Base-by-base conservation (phyloP, 2,888 invertebrate species). In the Glyphotaelius pellucidus region DNA sequence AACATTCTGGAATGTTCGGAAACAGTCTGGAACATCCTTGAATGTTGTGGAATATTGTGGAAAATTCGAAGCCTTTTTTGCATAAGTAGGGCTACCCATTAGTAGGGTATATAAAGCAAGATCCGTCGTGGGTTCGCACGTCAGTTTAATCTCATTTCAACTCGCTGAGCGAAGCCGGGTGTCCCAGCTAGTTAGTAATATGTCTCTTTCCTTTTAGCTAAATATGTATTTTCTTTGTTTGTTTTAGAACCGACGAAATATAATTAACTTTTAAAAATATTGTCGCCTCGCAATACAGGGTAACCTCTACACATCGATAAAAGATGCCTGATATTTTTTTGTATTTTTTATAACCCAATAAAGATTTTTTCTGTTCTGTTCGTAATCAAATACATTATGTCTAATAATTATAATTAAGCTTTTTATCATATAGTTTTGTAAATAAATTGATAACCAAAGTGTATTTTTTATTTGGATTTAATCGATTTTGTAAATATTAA, bases 401-500 rank as follows among this genome's bases (percentile, higher is more conserved):
- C 38, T 84, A 31, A 31, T 84, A 81, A 81, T 32, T 81, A 81
- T 14, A 67, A 67, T 67, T 67, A 25, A 67, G 9, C 25, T n/a
- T 81, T 80, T 30, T 11, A 31, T 31, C 14, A 31, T 31, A 19
- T 12, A 31, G 32, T 81, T 30, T 81, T 32, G 32, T 81, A 32
- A 81, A 19, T 81, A 81, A 81, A 81, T 81, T 81, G 4, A 32
- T 81, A 31, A 81, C 81, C 32, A 81, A 81, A 81, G 80, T 31
- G 31, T 80, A 80, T 80, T 81, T 81, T 32, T 19, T 15, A 32
- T 81, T 81, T 47, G 52, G n/a, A 87, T 30, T 30, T 42, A 52
- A 52, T 31, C 38, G 52, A 38, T 31, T 47, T 38, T 84, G 84
- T 84, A 84, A 84, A 84, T 84, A 84, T 38, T 84, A 25, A 84